Conservation (phyloP, 1,140 invertebrate species). For the Drosophila funebris region DNA sequence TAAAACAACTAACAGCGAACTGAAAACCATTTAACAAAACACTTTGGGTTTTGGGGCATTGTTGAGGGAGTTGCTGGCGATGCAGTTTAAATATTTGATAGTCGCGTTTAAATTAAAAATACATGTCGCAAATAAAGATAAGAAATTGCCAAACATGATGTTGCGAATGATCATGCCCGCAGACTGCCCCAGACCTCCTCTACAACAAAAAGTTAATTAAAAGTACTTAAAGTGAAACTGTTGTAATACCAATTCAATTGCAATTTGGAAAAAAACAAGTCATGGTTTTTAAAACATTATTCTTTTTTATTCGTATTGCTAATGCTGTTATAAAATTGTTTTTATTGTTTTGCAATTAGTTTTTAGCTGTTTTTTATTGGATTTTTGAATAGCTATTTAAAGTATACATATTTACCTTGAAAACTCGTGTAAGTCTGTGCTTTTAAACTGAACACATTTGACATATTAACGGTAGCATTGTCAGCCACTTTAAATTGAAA, state of each 20-base stretch:
- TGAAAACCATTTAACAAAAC: constrained; percentile 53
- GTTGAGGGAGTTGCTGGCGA: constrained; percentile 46
- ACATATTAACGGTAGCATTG: no score
- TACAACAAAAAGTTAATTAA: constrained; percentile 60
- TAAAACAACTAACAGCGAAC: no score
- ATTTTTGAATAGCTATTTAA: neutral
- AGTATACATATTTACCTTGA: no score
- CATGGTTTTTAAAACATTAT: neutral
- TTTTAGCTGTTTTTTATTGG: constrained; percentile 1
- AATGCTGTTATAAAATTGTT: neutral
- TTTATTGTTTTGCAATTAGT: constrained; percentile 14
- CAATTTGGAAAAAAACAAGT: constrained; percentile 48
- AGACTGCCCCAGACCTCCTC: neutral
- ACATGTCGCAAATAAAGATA: constrained; percentile 71
- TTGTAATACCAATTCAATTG: constrained; percentile 58
- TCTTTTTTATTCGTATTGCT: constrained; percentile 12
- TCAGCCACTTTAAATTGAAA: no score
- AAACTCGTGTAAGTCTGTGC: no score
- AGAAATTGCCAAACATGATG: constrained; percentile 33
- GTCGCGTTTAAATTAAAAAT: constrained; percentile 61
- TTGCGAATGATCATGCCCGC: constrained; percentile 1
- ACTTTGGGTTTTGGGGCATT: constrained; percentile 48
- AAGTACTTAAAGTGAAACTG: constrained; percentile 35
- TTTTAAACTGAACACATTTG: no score
- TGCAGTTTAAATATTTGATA: constrained; percentile 53